phyloP scores from a whole-genome alignment of 2,888 invertebrate species.

The Eledona agricola region DNA sequence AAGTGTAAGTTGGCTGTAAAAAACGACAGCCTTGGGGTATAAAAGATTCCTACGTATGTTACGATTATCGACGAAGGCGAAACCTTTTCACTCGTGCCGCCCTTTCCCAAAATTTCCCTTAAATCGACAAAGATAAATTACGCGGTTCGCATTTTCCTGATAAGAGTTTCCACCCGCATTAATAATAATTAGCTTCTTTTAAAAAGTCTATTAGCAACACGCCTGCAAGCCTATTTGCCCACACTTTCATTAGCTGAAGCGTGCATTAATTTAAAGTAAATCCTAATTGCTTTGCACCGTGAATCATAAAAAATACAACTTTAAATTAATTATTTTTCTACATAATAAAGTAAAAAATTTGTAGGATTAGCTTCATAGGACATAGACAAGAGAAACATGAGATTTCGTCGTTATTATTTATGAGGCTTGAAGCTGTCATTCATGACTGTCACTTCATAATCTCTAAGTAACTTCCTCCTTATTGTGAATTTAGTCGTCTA shows the following conservation, averaged over 20 bases:
- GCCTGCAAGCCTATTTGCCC: constrained; percentile 1
- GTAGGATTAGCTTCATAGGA: too few relatives aligned
- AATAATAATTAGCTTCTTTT: background rate
- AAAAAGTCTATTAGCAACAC: constrained; percentile 9
- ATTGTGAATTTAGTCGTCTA: too few relatives aligned
- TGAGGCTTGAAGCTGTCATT: too few relatives aligned
- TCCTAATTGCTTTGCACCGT: background rate
- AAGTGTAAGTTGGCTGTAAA: constrained; percentile 13
- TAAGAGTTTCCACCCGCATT: background rate
- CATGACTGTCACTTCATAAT: too few relatives aligned
- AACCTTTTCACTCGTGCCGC: constrained; percentile 2
- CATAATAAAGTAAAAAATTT: too few relatives aligned
- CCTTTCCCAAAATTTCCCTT: background rate
- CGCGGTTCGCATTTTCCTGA: background rate
- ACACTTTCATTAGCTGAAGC: constrained; percentile 5
- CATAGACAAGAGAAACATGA: too few relatives aligned
- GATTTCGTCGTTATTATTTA: too few relatives aligned
- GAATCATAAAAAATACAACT: constrained; percentile 9
- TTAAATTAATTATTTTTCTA: constrained; percentile 3
- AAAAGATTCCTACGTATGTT: constrained; percentile 10
- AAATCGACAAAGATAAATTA: constrained; percentile 1
- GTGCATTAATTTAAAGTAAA: constrained; percentile 2
- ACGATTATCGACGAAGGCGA: constrained; percentile 12
- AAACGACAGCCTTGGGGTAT: constrained; percentile 1
- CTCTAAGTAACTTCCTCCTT: too few relatives aligned